These are phyloP conservation scores for Zhuqinia jingwanae DNA, from an alignment of 2,888 invertebrate genomes.

Conservation along the genomic window DNA sequence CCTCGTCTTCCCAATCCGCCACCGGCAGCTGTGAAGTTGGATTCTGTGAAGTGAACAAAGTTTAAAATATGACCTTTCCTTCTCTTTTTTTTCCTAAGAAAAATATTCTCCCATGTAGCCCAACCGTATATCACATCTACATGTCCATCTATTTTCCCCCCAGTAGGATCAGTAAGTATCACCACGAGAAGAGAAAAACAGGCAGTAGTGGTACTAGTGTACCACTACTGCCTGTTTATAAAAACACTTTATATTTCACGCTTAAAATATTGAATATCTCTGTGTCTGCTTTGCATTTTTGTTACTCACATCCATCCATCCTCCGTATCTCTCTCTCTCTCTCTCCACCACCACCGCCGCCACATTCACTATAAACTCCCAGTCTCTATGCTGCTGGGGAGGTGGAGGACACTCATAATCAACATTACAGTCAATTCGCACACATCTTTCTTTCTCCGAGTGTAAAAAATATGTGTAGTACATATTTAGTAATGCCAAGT, in stretches of 20 bases:
- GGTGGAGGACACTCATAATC: constrained; percentile 8
- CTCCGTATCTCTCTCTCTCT: background rate
- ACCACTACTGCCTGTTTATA: background rate
- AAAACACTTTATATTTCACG: background rate
- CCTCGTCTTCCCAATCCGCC: no score
- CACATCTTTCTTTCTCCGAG: background rate
- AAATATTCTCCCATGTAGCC: background rate
- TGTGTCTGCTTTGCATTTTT: constrained; percentile 20
- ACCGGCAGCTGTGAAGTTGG: no score
- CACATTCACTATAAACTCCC: background rate
- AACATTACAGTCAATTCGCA: constrained; percentile 25
- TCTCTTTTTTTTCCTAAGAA: background rate
- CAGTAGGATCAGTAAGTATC: no score
- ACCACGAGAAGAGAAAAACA: no score
- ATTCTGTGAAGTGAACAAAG: no score
- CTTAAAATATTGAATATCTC: constrained; percentile 23
- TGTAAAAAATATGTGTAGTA: no score
- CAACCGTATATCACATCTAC: background rate
- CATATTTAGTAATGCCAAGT: background rate
- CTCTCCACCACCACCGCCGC: background rate
- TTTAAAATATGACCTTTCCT: background rate
- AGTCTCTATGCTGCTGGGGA: background rate
- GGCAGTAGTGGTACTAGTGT: no score
- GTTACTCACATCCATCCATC: constrained; percentile 24
- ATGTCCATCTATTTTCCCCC: background rate